These are phyloP conservation scores for Sula dactylatra DNA, from an alignment of 2,113 vertebrate genomes.

Conservation along the genomic window DNA sequence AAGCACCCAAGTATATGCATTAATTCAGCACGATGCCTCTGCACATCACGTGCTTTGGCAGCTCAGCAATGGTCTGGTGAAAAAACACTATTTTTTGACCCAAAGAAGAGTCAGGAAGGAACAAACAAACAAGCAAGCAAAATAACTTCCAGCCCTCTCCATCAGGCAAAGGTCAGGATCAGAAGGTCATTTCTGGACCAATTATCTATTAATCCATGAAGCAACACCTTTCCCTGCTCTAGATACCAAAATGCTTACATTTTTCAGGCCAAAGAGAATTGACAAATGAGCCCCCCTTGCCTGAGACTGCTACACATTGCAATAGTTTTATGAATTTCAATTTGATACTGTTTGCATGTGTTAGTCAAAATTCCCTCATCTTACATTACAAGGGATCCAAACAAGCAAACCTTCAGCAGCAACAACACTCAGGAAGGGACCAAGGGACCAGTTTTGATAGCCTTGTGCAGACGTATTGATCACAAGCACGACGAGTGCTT, in stretches of 20 bases:
- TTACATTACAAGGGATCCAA: background rate
- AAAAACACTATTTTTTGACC: background rate
- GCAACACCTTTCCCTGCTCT: background rate
- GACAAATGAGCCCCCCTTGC: background rate
- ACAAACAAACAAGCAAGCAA: background rate
- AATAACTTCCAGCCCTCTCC: background rate
- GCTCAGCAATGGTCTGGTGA: background rate
- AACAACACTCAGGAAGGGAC: background rate
- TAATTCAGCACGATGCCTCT: background rate
- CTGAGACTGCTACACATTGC: background rate
- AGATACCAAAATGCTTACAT: background rate
- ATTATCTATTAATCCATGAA: background rate
- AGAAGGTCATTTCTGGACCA: background rate
- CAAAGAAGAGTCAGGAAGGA: background rate
- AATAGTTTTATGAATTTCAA: background rate
- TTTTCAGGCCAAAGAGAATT: background rate
- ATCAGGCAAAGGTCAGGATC: background rate
- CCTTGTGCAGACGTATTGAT: background rate
- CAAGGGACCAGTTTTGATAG: background rate
- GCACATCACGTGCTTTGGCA: background rate
- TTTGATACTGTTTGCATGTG: background rate
- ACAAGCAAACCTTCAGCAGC: background rate
- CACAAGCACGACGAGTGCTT: background rate
- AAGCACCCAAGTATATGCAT: background rate
- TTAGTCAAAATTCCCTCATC: background rate